Base-by-base conservation (phyloP, 2,797 vertebrate genomes). In the Xyrichtys novacula region DNA sequence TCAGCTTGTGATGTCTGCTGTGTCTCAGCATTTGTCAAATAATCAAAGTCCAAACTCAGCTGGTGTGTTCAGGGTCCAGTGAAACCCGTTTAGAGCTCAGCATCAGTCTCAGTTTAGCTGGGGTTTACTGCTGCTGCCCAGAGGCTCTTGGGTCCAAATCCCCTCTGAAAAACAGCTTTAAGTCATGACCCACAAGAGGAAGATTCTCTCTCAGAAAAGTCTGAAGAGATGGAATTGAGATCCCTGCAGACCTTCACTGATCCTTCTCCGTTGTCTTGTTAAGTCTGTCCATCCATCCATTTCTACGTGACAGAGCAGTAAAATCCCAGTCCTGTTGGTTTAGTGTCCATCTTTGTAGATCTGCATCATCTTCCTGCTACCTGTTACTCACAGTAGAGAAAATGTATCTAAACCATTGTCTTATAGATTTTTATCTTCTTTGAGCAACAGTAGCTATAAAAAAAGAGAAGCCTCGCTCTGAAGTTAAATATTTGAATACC, bases 121-220 rank as follows among this genome's bases (percentile, higher is more conserved):
- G 43, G 65, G 48, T 73, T 79, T 79, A 61, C 26, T 63, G 39
- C 49, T 15, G 42, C 53, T 73, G 59, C 74, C 66, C n/a, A 64
- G 40, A 73, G 53, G 43, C 75, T 61, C 78, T 14, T 6, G 55
- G 58, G 44, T 77, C 74, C 64, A 81, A 80, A 84, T 81, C 69
- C 58, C 34, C 23, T 2, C 54, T 78, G 59, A 86, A 64, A 72
- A 73, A 74, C 67, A 73, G 73, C 57, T 80, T 74, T 58, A 62
- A 81, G 67, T 65, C 66, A 79, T 76, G 69, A 81, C 43, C 68
- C 52, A 32, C 57, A 55, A 42, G 62, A 31, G n/a, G 42, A 60
- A 60, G 71, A 28, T 15, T 8, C 49, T 63, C 46, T 68, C 60
- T 57, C 42, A 65, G 69, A 63, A 74, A 77, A 68, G 47, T 67